Base-by-base conservation (phyloP, 1,140 invertebrate genomes). In the Leucophenga varia region DNA sequence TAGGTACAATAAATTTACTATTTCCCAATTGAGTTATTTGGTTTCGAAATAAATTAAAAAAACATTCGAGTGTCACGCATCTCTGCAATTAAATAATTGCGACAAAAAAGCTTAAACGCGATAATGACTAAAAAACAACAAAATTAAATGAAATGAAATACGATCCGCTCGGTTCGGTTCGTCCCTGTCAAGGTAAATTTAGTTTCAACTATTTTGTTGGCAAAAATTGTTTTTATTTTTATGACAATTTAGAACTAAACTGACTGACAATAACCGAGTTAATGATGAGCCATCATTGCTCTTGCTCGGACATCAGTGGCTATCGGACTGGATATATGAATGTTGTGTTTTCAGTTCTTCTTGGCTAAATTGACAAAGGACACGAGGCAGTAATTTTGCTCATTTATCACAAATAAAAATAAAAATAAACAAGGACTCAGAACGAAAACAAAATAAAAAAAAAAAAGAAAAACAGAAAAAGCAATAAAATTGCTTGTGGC, bases 361-460 rank as follows among this genome's bases (percentile, higher is more conserved):
- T 25, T 25, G 22, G 5, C 10, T 16, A 37, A 16, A 37, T 34
- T 34, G 31, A 4, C 31, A 4, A 30, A 42, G 34, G 42, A 28
- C 43, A 50, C 50, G 49, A 54, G 22, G 5, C 10, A 10, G 22
- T 10, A 25, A 25, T 25, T 25, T 5, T 25, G 35, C 38, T 49
- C 64, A 67, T 67, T 67, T 67, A 68, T 67, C 63, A 67, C 63
- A 68, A 59, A 59, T 67, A 68, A 67, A 67, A 56, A 64, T 52
- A 64, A 17, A 37, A 37, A 19, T 16, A 18, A 37, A 37, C 45
- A 22, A 36, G 18, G 28, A 13, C 9, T n/a, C 32, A 31, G 22
- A 7, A 42, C 1, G 16, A 32, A 25, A 39, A 41, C 28, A 34
- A 18, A 25, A 25, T 25, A 25, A 25, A 5, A 25, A 25, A 25